Evolutionary conservation across 2,888 invertebrate genomes (phyloP).

Genomic region (Calliphora vomitoria): DNA sequence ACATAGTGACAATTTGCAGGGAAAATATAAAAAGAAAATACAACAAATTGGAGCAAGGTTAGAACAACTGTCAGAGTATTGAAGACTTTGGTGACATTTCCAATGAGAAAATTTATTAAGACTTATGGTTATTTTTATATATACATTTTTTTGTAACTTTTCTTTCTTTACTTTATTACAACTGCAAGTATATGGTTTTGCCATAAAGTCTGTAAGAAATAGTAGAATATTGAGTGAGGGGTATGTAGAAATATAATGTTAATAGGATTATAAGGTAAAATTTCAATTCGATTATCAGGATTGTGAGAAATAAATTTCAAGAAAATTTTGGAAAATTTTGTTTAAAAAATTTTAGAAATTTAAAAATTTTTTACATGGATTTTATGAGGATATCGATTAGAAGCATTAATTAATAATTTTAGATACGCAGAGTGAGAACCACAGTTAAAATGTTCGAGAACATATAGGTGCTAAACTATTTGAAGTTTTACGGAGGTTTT

Average conservation of each 20-base stretch:
- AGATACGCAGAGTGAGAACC: too few species aligned
- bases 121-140: neutral
- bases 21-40: neutral
- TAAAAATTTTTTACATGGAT: too few species aligned
- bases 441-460: too few species aligned
- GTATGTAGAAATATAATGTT: neutral
- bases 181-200: neutral
- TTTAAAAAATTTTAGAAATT: too few species aligned
- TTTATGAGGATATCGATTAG: too few species aligned
- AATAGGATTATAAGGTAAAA: neutral
- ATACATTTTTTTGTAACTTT: neutral
- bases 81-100: constrained; percentile 22
- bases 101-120: constrained; percentile 20
- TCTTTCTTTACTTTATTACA: neutral
- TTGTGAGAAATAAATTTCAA: neutral
- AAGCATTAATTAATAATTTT: too few species aligned
- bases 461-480: too few species aligned
- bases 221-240: neutral
- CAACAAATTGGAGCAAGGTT: constrained; percentile 43
- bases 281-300: neutral
- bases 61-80: neutral
- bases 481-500: too few species aligned
- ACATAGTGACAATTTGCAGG: neutral
- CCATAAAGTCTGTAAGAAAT: neutral
- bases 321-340: too few species aligned